These are phyloP conservation scores for Alcis repandata DNA, from an alignment of 2,888 invertebrate species.

Conservation along the genomic window DNA sequence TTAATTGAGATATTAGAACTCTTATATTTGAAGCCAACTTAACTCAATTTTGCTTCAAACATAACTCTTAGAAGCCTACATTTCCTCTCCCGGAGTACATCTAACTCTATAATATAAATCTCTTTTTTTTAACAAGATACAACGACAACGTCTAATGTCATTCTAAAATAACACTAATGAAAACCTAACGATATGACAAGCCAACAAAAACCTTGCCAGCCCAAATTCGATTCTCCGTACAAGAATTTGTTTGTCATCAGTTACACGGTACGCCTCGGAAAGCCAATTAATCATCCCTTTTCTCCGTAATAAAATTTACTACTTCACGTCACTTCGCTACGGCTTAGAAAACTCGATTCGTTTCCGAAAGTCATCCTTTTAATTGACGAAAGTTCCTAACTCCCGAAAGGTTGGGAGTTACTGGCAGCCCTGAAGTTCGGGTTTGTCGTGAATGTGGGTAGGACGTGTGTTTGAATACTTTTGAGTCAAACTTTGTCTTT, in stretches of 20 bases:
- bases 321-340: slow-evolving; percentile 60
- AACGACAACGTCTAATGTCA: too few relatives aligned
- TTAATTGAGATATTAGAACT: too few relatives aligned
- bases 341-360: slow-evolving; percentile 44
- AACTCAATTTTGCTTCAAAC: too few relatives aligned
- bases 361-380: slow-evolving; percentile 63
- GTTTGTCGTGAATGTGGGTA: slow-evolving; percentile 41
- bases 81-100: too few relatives aligned
- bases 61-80: too few relatives aligned
- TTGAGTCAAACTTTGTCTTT: slow-evolving; percentile 30
- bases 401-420: slow-evolving; percentile 32
- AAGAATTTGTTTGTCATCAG: slow-evolving; percentile 62
- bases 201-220: slow-evolving; percentile 35
- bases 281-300: slow-evolving; percentile 66
- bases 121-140: too few relatives aligned
- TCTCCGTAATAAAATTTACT: slow-evolving; percentile 67
- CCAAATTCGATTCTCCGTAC: slow-evolving; percentile 46
- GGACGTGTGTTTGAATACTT: slow-evolving; percentile 45
- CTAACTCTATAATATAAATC: too few relatives aligned
- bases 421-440: slow-evolving; percentile 38
- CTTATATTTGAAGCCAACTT: too few relatives aligned
- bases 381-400: slow-evolving; percentile 64
- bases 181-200: slow-evolving; percentile 36
- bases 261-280: slow-evolving; percentile 53
- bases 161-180: slow-evolving; percentile 23